Evolutionary conservation across 2,113 vertebrate genomes (phyloP), one percentile per base, ranked within the genome.

Genomic region (Sapayoa aenigma): DNA sequence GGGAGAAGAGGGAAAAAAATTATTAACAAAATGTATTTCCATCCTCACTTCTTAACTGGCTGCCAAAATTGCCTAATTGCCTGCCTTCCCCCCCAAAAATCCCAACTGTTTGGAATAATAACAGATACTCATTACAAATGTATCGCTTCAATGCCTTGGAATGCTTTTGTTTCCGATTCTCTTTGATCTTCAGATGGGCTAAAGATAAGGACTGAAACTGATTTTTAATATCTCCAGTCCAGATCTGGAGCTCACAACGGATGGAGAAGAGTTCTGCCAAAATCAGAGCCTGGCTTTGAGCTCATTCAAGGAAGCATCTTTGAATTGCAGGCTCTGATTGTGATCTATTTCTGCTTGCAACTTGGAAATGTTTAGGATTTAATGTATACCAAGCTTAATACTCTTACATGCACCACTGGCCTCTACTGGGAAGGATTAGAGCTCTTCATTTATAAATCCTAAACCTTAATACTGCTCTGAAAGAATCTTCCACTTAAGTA

Each of bases 321-420:
- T 87, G 79, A 87, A 81, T 82, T 92, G 68, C 47, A 72, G 76
- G 37, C 75, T 90, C 63, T 80, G 90, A 93, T 96, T 92, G 73
- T 41, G 44, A 96, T 95, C 93, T 88, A 7, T 59, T 92, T 71
- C 84, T 95, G 72, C 79, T 78, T 81, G 73, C 85, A 78, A 53
- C 79, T 92, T 89, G 90, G 85, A 92, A 88, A 62, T 90, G 90
- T 90, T 96, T 88, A 90, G 92, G 88, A 92, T 94, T 96, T 96
- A 81, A 84, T 30, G 49, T 49, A 84, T 75, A 87, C 55, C 11
- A 9, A 71, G 37, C 59, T 94, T 95, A 93, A 92, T 94, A 19
- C 83, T 88, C 93, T 94, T 88, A 84, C 88, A 86, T 90, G 92
- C 90, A 75, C 92, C 72, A 30, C 27, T 86, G 95, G 83, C 76